A percentile compares a stretch with the other conserved stretches of the same genome.
These are phyloP conservation scores for Drosophila subquinaria DNA, from an alignment of 2,888 invertebrate species.

Conservation along the genomic window DNA sequence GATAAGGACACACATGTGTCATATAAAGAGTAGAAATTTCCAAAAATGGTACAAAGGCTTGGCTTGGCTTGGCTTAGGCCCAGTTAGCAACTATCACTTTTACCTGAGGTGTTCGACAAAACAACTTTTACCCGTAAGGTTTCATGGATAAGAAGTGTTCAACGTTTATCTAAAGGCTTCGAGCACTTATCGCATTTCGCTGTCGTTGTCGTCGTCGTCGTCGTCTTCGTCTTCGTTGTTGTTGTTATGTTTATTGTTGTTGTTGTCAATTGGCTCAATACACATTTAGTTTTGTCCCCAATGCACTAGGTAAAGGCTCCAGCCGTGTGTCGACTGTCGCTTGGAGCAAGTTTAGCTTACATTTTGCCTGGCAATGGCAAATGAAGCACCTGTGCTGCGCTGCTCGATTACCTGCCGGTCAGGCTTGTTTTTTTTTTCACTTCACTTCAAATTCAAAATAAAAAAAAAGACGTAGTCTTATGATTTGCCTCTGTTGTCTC, in stretches of 20 bases:
- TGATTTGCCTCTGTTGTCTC: slow-evolving; percentile 49
- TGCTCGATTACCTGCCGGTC: slow-evolving; percentile 49
- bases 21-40: slow-evolving; percentile 10
- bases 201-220: slow-evolving; percentile 3
- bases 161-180: slow-evolving; percentile 47
- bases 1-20: not conserved
- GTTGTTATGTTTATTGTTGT: slow-evolving; percentile 7
- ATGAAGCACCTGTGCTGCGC: slow-evolving; percentile 47
- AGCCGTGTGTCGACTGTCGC: slow-evolving; percentile 32
- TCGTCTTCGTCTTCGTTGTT: not conserved
- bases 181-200: slow-evolving; percentile 36
- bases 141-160: slow-evolving; percentile 64
- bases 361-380: slow-evolving; percentile 37
- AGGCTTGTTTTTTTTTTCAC: slow-evolving; percentile 46
- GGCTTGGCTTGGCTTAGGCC: slow-evolving; percentile 33
- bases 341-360: slow-evolving; percentile 43
- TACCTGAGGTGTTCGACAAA: slow-evolving; percentile 47
- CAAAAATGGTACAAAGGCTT: slow-evolving; percentile 30
- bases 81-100: slow-evolving; percentile 71
- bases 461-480: slow-evolving; percentile 31
- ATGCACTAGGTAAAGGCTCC: slow-evolving; percentile 37
- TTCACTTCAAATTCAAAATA: slow-evolving; percentile 34
- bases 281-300: slow-evolving; percentile 69
- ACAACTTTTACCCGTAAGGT: slow-evolving; percentile 75
- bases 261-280: slow-evolving; percentile 46